phyloP scores from a whole-genome alignment of 92 coral and sea anemone genomes.

The Porites cylindrica region DNA sequence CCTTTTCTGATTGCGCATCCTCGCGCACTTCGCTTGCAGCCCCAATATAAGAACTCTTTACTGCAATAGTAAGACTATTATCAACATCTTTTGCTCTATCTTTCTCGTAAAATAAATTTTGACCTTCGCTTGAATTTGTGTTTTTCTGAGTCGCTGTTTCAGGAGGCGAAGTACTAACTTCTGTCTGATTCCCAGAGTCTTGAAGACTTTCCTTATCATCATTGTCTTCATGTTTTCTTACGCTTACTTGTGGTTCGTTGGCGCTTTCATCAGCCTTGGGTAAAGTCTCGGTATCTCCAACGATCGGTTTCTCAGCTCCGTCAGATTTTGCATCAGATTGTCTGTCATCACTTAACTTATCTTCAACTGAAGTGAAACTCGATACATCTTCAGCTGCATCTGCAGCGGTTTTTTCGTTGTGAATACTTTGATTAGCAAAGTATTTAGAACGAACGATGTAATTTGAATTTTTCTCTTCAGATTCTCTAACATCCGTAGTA shows the following conservation, averaged over 20 bases:
- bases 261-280: constrained; percentile 26
- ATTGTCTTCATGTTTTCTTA: background rate
- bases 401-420: constrained; percentile 12
- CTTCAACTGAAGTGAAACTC: background rate
- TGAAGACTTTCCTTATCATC: constrained; percentile 1
- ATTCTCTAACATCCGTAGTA: background rate
- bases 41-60: constrained; percentile 87
- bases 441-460: background rate
- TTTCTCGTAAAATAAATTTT: constrained; percentile 29
- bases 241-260: background rate
- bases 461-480: background rate
- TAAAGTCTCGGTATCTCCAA: background rate
- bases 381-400: constrained; percentile 1
- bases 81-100: constrained; percentile 70
- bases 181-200: constrained; percentile 7
- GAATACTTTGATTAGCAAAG: background rate
- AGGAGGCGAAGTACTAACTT: background rate
- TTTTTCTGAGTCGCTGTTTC: background rate
- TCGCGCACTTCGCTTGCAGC: constrained; percentile 34
- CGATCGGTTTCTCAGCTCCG: too few relatives aligned
- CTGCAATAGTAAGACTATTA: constrained; percentile 70
- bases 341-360: constrained; percentile 1
- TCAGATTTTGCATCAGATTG: background rate
- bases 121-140: background rate
- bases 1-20: background rate